These are phyloP conservation scores for Semibalanus balanoides DNA, from an alignment of 1,140 invertebrate genomes.

Conservation along the genomic window DNA sequence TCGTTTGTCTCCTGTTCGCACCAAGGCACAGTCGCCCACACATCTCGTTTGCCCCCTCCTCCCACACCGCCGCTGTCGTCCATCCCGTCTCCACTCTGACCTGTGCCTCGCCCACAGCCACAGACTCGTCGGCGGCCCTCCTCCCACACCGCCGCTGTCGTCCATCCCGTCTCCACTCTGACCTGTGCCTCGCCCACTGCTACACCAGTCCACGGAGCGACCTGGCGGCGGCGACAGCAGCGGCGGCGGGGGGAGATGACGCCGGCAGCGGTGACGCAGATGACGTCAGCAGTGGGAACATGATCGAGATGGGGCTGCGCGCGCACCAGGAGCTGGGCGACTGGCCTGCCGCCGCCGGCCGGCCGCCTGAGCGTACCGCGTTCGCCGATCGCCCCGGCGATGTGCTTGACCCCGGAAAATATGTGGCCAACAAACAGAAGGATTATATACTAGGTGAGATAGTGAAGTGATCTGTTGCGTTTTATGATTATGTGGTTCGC, in stretches of 20 bases:
- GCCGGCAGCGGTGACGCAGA: background rate
- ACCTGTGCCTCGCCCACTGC: background rate
- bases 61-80: too few relatives aligned
- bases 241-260: too few relatives aligned
- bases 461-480: too few relatives aligned
- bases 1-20: too few relatives aligned
- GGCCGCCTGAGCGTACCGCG: background rate
- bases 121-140: background rate
- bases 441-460: background rate
- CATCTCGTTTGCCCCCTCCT: too few relatives aligned
- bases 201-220: background rate
- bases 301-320: background rate
- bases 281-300: background rate
- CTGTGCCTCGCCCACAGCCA: background rate
- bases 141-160: too few relatives aligned
- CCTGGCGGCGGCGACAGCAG: background rate
- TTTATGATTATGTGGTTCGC: too few relatives aligned
- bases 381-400: too few relatives aligned
- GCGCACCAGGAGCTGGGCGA: background rate
- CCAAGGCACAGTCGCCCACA: too few relatives aligned
- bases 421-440: background rate
- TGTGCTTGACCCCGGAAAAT: background rate
- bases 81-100: background rate
- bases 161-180: too few relatives aligned
- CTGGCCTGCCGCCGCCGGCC: background rate